Conservation (phyloP, 2,113 vertebrate species). For the Circaetus cinerascens region DNA sequence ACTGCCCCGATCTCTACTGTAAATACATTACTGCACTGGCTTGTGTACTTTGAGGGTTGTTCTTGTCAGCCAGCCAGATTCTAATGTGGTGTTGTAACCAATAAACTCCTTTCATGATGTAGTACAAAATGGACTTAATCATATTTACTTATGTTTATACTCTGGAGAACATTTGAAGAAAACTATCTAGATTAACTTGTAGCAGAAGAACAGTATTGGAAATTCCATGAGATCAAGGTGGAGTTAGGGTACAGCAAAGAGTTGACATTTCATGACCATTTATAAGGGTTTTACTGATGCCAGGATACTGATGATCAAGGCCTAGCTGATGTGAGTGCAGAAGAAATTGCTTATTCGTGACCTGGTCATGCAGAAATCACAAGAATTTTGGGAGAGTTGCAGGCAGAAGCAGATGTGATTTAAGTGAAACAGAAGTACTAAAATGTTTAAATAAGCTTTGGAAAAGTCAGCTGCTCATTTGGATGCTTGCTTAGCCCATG, state of each 20-base stretch:
- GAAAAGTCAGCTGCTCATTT: background rate
- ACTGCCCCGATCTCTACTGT: background rate
- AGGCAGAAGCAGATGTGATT: background rate
- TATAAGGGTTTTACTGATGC: background rate
- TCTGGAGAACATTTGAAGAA: background rate
- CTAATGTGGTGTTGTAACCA: rapidly evolving
- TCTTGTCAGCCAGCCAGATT: background rate
- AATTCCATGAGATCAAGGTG: background rate
- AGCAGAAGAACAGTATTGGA: background rate
- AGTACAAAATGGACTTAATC: background rate
- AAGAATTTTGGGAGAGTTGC: background rate
- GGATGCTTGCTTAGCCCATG: background rate
- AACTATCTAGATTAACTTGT: background rate
- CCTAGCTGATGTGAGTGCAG: background rate
- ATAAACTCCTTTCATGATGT: background rate
- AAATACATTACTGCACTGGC: background rate
- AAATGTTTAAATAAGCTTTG: background rate
- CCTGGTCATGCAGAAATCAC: background rate
- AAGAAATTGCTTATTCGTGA: rapidly evolving
- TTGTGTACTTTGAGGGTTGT: background rate
- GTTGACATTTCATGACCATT: background rate
- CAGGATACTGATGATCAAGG: background rate
- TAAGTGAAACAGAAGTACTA: background rate
- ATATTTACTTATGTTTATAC: background rate
- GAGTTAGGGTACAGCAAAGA: background rate